phyloP scores from a whole-genome alignment of 2,888 invertebrate genomes.

The Nycteola revayana region DNA sequence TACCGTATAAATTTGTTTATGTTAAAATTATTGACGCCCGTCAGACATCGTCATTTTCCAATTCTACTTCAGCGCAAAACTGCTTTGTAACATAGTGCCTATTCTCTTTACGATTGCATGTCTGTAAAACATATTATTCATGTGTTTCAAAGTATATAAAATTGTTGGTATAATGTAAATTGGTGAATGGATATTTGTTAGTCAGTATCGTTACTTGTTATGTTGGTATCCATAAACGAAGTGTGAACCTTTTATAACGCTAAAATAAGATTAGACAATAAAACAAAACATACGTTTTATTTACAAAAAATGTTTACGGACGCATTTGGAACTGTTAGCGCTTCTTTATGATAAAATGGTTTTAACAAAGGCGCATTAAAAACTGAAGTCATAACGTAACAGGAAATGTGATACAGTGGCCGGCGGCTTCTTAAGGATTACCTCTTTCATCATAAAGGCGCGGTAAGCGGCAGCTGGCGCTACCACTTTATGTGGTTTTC shows the following conservation, averaged over 20 bases:
- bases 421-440: conserved; percentile 56
- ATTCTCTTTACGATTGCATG: conserved; percentile 21
- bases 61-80: conserved; percentile 24
- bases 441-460: conserved; percentile 75
- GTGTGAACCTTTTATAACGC: conserved; percentile 48
- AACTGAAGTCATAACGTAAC: conserved; percentile 80
- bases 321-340: conserved; percentile 63
- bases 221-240: conserved; percentile 42
- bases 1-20: conserved; percentile 41
- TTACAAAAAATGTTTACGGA: conserved; percentile 49
- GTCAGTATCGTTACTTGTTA: conserved; percentile 21
- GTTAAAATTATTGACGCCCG: conserved; percentile 37
- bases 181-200: too few species aligned
- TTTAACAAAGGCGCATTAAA: conserved; percentile 73
- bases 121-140: neutral
- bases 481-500: conserved; percentile 75
- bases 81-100: conserved; percentile 7
- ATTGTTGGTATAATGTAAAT: too few species aligned
- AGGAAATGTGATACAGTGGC: conserved; percentile 77
- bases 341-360: conserved; percentile 66
- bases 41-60: conserved; percentile 34
- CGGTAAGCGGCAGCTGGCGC: conserved; percentile 73
- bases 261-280: conserved; percentile 53
- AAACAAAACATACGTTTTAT: conserved; percentile 48
- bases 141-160: too few species aligned